phyloP scores from a whole-genome alignment of 1,140 invertebrate species.

The Pteromalus puparum region DNA sequence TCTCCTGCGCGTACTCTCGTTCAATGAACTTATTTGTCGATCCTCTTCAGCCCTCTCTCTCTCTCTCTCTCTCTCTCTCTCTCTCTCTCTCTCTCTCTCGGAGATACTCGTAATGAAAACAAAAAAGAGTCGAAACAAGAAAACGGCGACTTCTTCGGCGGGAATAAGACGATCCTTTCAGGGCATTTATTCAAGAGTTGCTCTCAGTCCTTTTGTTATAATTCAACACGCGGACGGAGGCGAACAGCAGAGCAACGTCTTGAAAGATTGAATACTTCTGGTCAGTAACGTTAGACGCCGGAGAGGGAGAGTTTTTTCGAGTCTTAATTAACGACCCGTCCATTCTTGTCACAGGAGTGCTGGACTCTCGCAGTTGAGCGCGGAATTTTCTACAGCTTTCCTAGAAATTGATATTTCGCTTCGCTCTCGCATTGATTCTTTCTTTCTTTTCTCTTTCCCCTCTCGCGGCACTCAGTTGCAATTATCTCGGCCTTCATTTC shows the following conservation, averaged over 20 bases:
- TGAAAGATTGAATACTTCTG: conserved; percentile 44
- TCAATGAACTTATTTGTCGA: conserved; percentile 22
- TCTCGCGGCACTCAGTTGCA: neutral
- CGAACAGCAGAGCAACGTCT: neutral
- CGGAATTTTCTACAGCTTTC: neutral
- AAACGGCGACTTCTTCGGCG: conserved; percentile 12
- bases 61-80: neutral
- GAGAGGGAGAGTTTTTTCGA: neutral
- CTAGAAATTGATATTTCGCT: conserved; percentile 35
- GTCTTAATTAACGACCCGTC: conserved; percentile 39
- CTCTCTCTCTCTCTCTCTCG: neutral
- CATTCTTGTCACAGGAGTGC: conserved; percentile 11
- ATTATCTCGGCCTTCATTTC: conserved; percentile 23
- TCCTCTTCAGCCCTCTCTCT: neutral
- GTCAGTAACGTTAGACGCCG: conserved; percentile 25
- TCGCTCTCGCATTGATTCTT: conserved; percentile 23
- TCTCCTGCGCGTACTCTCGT: neutral
- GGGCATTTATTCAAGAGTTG: conserved; percentile 38
- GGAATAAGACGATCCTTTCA: conserved; percentile 43
- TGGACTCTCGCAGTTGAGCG: neutral
- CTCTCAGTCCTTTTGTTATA: conserved; percentile 34
- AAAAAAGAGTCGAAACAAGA: neutral
- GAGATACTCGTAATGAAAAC: neutral
- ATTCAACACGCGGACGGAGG: neutral
- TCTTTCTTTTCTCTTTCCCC: neutral